Conservation (phyloP, 2,113 vertebrate genomes). For the Pseudorhombus dupliciocellatus region DNA sequence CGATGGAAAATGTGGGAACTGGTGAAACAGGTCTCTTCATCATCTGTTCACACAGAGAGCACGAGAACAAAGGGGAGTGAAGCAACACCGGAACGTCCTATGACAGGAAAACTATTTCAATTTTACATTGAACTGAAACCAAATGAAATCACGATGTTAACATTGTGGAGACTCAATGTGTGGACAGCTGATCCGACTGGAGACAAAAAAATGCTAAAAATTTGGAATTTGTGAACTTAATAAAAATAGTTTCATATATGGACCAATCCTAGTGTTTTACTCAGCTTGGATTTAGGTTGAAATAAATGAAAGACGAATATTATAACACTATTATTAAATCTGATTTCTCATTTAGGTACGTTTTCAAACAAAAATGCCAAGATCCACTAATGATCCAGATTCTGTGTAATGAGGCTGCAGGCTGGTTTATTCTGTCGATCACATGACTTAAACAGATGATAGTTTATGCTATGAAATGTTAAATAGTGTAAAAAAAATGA, state of each 20-base stretch:
- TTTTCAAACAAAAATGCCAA: not conserved
- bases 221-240: too few relatives aligned
- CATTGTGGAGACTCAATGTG: not conserved
- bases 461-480: not conserved
- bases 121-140: too few relatives aligned
- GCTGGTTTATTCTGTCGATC: not conserved
- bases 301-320: too few relatives aligned
- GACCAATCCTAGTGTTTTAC: too few relatives aligned
- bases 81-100: not conserved
- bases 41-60: not conserved
- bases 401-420: not conserved
- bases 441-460: not conserved
- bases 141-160: not conserved
- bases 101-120: not conserved
- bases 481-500: too few relatives aligned
- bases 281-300: too few relatives aligned
- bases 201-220: too few relatives aligned
- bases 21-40: slow-evolving; percentile 58
- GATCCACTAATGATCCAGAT: not conserved
- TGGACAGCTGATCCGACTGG: not conserved
- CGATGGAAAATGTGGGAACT: slow-evolving; percentile 37
- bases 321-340: too few relatives aligned
- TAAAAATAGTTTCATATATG: too few relatives aligned
- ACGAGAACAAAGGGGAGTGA: not conserved
- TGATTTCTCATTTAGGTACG: too few relatives aligned